Percentiles rank a stretch among this genome's conserved stretches.
Evolutionary conservation across 2,888 invertebrate species (phyloP).

Genomic region (Ferdinandea cuprea): DNA sequence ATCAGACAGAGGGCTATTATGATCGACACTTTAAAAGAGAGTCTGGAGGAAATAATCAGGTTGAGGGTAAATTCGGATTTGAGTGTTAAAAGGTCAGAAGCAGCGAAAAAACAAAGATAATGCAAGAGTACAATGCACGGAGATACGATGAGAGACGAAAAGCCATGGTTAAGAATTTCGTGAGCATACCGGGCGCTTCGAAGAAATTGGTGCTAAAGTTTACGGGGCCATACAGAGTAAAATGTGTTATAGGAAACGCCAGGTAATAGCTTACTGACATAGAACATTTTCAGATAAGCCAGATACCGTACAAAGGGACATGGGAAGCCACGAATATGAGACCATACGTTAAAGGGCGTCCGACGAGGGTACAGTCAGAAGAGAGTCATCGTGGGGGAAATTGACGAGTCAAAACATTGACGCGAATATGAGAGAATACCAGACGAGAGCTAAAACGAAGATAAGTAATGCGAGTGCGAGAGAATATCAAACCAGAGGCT

Average conservation of each 20-base stretch:
- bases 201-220: slow-evolving; percentile 29
- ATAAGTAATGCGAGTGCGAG: too few species aligned
- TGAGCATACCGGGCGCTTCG: slow-evolving; percentile 12
- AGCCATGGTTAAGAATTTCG: slow-evolving; percentile 31
- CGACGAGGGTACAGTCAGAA: not conserved
- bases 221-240: slow-evolving; percentile 19
- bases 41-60: not conserved
- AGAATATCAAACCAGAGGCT: too few species aligned
- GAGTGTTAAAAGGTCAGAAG: not conserved
- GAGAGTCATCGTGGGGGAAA: not conserved
- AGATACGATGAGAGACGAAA: not conserved
- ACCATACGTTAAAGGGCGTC: not conserved
- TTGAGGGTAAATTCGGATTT: not conserved
- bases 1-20: slow-evolving; percentile 2
- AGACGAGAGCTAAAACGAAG: not conserved
- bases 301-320: slow-evolving; percentile 13
- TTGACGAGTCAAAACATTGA: not conserved
- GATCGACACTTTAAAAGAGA: not conserved
- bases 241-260: slow-evolving; percentile 12
- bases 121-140: not conserved
- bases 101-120: not conserved
- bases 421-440: not conserved
- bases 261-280: slow-evolving; percentile 31
- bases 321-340: slow-evolving; percentile 17
- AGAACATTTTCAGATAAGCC: slow-evolving; percentile 18